Conservation (phyloP, 2,888 invertebrate species). For the Falcaria lacertinaria region DNA sequence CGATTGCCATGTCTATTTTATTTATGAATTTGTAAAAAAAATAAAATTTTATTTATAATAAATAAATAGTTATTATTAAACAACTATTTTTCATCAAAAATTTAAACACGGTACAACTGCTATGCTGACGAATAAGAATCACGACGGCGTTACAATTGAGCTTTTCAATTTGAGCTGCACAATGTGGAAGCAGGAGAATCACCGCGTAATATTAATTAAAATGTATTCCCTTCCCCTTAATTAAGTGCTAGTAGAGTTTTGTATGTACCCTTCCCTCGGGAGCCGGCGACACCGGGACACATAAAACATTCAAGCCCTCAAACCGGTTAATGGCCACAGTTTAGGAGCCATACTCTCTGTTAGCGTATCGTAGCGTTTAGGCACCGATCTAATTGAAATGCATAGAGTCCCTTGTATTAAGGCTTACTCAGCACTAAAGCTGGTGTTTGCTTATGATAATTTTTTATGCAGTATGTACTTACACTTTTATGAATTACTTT, state of each 20-base stretch:
- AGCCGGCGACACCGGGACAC: constrained; percentile 50
- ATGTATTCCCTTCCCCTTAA: constrained; percentile 68
- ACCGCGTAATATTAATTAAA: constrained; percentile 66
- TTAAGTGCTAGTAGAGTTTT: constrained; percentile 70
- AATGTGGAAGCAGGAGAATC: constrained; percentile 42
- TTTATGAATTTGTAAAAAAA: too few relatives aligned
- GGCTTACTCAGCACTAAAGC: background rate
- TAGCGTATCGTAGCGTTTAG: constrained; percentile 5
- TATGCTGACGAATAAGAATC: background rate
- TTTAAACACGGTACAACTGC: too few relatives aligned
- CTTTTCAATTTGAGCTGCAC: constrained; percentile 46
- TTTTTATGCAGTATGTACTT: background rate
- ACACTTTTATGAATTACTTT: too few relatives aligned
- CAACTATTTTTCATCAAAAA: too few relatives aligned
- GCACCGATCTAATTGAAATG: background rate
- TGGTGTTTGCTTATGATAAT: background rate
- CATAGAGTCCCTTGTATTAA: constrained; percentile 4
- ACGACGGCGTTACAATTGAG: constrained; percentile 7
- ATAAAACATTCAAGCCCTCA: constrained; percentile 68
- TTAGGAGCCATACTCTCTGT: constrained; percentile 36
- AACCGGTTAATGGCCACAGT: constrained; percentile 65
- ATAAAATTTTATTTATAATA: too few relatives aligned
- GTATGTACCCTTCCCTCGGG: constrained; percentile 53
- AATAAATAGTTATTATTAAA: too few relatives aligned
- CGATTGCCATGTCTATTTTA: too few relatives aligned